Evolutionary conservation across 2,888 invertebrate species (phyloP).

Genomic region (Bellardia pandia): DNA sequence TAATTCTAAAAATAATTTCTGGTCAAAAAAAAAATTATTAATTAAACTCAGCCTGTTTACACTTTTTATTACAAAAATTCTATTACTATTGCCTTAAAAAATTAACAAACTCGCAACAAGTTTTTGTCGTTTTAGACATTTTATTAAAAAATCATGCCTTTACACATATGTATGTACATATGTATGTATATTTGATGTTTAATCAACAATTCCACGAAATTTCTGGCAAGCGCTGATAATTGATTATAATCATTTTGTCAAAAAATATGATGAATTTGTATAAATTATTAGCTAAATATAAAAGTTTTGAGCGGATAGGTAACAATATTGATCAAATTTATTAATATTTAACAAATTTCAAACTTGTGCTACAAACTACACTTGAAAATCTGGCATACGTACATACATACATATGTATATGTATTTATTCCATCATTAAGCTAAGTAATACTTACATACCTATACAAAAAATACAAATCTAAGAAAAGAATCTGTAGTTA

Average conservation of each 20-base stretch:
- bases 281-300: constrained; percentile 30
- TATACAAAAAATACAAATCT: constrained; percentile 4
- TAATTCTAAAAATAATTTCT: constrained; percentile 7
- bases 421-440: neutral
- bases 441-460: no score
- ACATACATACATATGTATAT: no score
- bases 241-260: constrained; percentile 44
- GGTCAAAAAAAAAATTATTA: neutral
- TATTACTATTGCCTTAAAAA: constrained; percentile 40
- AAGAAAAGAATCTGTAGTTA: constrained; percentile 19
- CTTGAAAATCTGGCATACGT: neutral
- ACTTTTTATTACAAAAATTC: constrained; percentile 14
- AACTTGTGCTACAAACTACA: neutral
- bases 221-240: neutral
- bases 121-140: neutral
- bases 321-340: constrained; percentile 5
- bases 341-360: constrained; percentile 14
- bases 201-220: constrained; percentile 48
- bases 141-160: constrained; percentile 19
- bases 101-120: constrained; percentile 11
- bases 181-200: neutral
- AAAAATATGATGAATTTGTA: constrained; percentile 17
- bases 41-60: constrained; percentile 18
- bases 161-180: no score
- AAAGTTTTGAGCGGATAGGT: neutral